A percentile compares a stretch with the other conserved stretches of the same genome.
Evolutionary conservation across 2,888 invertebrate genomes (phyloP).

Genomic region (Mythimna vitellina): DNA sequence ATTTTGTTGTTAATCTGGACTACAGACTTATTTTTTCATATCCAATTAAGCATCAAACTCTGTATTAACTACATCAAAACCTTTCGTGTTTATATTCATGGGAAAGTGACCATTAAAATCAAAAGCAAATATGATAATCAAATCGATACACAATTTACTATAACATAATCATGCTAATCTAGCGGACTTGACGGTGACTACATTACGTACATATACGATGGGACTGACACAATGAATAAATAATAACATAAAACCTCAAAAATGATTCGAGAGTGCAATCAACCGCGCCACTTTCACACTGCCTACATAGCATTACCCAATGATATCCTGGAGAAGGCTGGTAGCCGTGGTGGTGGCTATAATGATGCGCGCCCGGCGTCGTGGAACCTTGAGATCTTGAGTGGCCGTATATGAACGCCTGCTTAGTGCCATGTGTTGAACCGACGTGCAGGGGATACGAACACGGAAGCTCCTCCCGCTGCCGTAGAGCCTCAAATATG

Average conservation of each 20-base stretch:
- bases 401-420: constrained; percentile 91
- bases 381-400: constrained; percentile 92
- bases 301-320: constrained; percentile 92
- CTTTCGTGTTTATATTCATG: constrained; percentile 34
- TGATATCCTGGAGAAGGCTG: constrained; percentile 94
- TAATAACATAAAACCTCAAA: constrained; percentile 72
- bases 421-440: constrained; percentile 91
- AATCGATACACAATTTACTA: constrained; percentile 49
- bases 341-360: constrained; percentile 92
- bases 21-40: not conserved
- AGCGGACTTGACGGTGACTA: constrained; percentile 76
- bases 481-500: constrained; percentile 98
- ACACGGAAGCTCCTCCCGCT: constrained; percentile 97
- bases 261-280: constrained; percentile 76
- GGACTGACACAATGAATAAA: constrained; percentile 74
- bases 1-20: constrained; percentile 36
- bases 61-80: constrained; percentile 36
- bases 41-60: constrained; percentile 14
- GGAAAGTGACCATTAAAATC: constrained; percentile 43
- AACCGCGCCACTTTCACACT: constrained; percentile 81
- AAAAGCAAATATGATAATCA: constrained; percentile 56
- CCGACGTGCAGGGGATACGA: constrained; percentile 97
- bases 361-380: constrained; percentile 92
- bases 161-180: constrained; percentile 81
- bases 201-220: constrained; percentile 76